These are phyloP conservation scores for Bacillus rossius DNA, from an alignment of 1,140 invertebrate species.

Conservation along the genomic window DNA sequence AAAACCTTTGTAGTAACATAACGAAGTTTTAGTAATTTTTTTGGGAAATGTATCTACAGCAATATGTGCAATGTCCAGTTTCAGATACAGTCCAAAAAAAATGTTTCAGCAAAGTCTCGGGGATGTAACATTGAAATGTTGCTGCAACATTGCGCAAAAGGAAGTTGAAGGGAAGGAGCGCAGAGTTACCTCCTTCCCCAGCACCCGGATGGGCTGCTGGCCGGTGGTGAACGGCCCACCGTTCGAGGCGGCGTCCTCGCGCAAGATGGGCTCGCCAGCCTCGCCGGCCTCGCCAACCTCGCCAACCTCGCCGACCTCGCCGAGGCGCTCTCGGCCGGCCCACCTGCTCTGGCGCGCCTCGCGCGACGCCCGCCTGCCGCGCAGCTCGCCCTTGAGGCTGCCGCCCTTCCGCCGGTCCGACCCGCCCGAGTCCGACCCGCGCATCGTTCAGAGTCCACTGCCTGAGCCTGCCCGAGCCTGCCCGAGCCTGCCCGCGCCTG, in stretches of 20 bases:
- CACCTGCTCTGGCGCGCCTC: slow-evolving; percentile 1
- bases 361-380: slow-evolving; percentile 1
- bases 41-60: no score
- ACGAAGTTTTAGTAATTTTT: no score
- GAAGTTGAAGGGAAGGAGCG: background rate
- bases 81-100: no score
- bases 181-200: slow-evolving; percentile 4
- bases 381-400: slow-evolving; percentile 9
- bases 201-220: slow-evolving; percentile 3
- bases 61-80: no score
- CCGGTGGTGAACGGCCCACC: background rate
- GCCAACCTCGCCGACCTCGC: no score
- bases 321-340: slow-evolving; percentile 1
- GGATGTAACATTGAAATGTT: no score
- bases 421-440: background rate
- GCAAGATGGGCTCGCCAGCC: background rate
- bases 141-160: no score
- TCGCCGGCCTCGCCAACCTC: background rate
- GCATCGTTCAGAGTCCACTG: no score
- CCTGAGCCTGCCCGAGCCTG: no score
- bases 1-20: no score
- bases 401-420: background rate
- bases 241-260: slow-evolving; percentile 1
- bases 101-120: no score
- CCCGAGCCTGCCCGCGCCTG: no score